A percentile compares a stretch with the other conserved stretches of the same genome.
Conservation (phyloP, 1,140 invertebrate genomes). For the Panagrolaimus sp. region DNA sequence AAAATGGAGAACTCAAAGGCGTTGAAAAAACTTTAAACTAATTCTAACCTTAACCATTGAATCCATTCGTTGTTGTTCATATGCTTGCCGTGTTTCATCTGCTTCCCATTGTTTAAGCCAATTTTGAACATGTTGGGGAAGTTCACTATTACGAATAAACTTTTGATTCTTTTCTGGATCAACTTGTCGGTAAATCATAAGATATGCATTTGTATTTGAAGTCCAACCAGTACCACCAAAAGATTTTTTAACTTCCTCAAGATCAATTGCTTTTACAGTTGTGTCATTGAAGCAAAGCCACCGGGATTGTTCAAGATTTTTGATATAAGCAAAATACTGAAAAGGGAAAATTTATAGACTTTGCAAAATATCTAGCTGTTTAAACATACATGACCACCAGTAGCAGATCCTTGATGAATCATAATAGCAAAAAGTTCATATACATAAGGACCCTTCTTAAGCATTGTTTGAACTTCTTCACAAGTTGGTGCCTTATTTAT, state of each 20-base stretch:
- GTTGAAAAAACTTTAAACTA: not conserved
- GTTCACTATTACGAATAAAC: slow-evolving; percentile 40
- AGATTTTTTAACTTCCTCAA: slow-evolving; percentile 74
- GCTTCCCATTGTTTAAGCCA: slow-evolving; percentile 1
- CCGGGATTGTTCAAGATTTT: slow-evolving; percentile 62
- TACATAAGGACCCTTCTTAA: slow-evolving; percentile 67
- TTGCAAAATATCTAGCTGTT: slow-evolving; percentile 60
- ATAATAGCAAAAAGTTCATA: slow-evolving; percentile 87
- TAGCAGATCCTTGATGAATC: slow-evolving; percentile 84
- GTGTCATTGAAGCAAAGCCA: slow-evolving; percentile 67
- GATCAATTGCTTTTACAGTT: slow-evolving; percentile 59
- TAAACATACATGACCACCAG: slow-evolving; percentile 84
- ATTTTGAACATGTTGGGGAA: slow-evolving; percentile 5
- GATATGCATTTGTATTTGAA: slow-evolving; percentile 83
- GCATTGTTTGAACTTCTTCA: slow-evolving; percentile 60
- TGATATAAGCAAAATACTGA: slow-evolving; percentile 35
- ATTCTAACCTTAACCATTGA: slow-evolving; percentile 32
- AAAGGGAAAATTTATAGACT: too few relatives aligned
- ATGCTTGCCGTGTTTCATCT: slow-evolving; percentile 57
- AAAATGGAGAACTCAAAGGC: not conserved
- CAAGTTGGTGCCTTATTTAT: slow-evolving; percentile 69
- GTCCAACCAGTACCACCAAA: slow-evolving; percentile 69
- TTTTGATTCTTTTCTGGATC: slow-evolving; percentile 56
- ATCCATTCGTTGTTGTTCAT: slow-evolving; percentile 40
- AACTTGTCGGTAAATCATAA: slow-evolving; percentile 85